phyloP scores from a whole-genome alignment of 2,797 vertebrate species.

The Hapalemur alaotrensis region DNA sequence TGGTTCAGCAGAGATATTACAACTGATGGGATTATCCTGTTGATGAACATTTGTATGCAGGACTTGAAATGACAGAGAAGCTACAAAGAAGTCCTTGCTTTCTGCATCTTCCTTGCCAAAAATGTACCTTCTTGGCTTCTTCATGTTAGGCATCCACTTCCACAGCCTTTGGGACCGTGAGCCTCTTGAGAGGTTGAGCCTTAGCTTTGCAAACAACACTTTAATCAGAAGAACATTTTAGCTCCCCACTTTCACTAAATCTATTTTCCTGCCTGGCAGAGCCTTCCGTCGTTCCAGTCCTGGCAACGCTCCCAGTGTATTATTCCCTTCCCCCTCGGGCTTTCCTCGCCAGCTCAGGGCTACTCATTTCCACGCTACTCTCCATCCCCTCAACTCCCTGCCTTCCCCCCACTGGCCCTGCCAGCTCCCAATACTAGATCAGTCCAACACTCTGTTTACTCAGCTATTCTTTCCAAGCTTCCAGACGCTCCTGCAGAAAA shows the following conservation, averaged over 20 bases:
- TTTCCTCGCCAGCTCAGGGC: neutral
- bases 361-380: neutral
- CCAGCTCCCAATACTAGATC: neutral
- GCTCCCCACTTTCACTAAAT: neutral
- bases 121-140: neutral
- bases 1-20: neutral
- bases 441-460: neutral
- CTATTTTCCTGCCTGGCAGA: neutral
- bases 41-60: neutral
- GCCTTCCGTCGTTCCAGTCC: neutral
- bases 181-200: neutral
- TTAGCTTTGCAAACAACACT: neutral
- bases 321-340: neutral
- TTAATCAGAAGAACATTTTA: neutral
- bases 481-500: neutral
- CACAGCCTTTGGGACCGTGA: neutral
- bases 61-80: neutral
- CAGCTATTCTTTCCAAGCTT: constrained; percentile 18
- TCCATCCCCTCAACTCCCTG: neutral
- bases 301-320: neutral
- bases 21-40: neutral
- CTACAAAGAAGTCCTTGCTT: neutral
- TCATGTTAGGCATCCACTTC: neutral
- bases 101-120: neutral
- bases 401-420: neutral